Conservation (phyloP, 2,113 vertebrate genomes). For the Apistogramma diplotaenia region DNA sequence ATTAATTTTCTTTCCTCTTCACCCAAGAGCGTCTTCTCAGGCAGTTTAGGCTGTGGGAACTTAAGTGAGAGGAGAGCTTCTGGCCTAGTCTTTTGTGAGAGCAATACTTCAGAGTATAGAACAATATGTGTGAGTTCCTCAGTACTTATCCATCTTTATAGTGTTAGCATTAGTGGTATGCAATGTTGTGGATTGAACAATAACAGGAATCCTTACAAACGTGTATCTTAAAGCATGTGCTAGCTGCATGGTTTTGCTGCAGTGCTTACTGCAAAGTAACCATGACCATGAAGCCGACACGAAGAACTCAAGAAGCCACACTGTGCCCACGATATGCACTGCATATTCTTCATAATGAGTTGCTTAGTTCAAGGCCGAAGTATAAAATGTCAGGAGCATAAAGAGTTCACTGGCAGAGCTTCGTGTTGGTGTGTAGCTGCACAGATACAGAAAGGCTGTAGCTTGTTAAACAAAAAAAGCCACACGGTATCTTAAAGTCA, state of each 20-base stretch:
- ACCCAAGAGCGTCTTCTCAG: slow-evolving; percentile 93
- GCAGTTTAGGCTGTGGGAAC: slow-evolving; percentile 94
- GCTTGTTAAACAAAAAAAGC: slow-evolving; percentile 27
- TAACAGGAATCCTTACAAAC: slow-evolving; percentile 27
- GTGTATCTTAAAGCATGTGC: slow-evolving; percentile 71
- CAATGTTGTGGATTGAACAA: slow-evolving; percentile 43
- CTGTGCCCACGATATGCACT: background rate
- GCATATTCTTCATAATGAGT: slow-evolving; percentile 1
- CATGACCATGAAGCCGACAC: slow-evolving; percentile 35
- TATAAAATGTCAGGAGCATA: background rate
- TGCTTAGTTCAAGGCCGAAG: slow-evolving; percentile 15
- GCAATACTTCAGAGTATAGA: slow-evolving; percentile 88
- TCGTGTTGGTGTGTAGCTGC: background rate
- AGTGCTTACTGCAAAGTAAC: slow-evolving; percentile 29
- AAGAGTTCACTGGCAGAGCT: background rate
- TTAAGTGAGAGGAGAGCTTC: slow-evolving; percentile 92
- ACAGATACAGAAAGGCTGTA: background rate
- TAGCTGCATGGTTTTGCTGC: slow-evolving; percentile 71
- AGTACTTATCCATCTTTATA: slow-evolving; percentile 72
- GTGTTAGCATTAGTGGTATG: slow-evolving; percentile 54
- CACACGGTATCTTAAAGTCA: background rate
- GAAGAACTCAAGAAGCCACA: background rate
- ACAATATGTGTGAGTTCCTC: slow-evolving; percentile 90
- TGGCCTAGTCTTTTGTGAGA: slow-evolving; percentile 96
- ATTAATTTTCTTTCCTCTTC: slow-evolving; percentile 67